Percentiles rank a stretch among this genome's conserved stretches.
Conservation (phyloP, 2,797 vertebrate species). For the Sebastes aleutianus region DNA sequence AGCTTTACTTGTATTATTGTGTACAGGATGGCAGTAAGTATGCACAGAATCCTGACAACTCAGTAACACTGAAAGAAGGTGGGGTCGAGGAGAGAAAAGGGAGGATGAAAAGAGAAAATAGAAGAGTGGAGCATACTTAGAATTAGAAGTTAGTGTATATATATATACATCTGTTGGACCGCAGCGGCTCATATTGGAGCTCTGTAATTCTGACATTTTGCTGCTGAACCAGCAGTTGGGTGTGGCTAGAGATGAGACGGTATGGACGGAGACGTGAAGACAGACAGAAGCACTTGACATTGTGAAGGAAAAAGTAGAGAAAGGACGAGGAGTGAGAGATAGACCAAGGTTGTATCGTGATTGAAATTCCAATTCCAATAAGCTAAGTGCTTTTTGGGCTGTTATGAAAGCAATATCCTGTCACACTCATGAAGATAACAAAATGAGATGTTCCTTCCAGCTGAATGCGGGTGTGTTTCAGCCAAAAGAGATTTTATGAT, state of each 20-base stretch:
- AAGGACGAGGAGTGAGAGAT: not conserved
- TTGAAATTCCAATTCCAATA: not conserved
- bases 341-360: not conserved
- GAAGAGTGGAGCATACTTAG: not conserved
- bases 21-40: not conserved
- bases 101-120: not conserved
- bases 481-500: not conserved
- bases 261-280: not conserved
- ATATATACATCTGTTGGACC: conserved; percentile 4
- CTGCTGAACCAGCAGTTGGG: not conserved
- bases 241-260: not conserved
- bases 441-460: not conserved
- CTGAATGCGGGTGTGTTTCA: not conserved
- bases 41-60: not conserved
- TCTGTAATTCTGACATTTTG: conserved; percentile 19
- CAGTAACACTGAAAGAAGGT: not conserved
- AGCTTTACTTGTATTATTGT: not conserved
- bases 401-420: not conserved
- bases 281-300: not conserved
- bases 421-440: not conserved
- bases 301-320: not conserved
- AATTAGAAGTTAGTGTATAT: conserved; percentile 5
- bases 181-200: not conserved
- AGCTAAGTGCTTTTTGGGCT: not conserved
- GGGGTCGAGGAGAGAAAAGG: not conserved